These are phyloP conservation scores for Drosophila picticornis DNA, from an alignment of 2,888 invertebrate genomes.

Conservation along the genomic window DNA sequence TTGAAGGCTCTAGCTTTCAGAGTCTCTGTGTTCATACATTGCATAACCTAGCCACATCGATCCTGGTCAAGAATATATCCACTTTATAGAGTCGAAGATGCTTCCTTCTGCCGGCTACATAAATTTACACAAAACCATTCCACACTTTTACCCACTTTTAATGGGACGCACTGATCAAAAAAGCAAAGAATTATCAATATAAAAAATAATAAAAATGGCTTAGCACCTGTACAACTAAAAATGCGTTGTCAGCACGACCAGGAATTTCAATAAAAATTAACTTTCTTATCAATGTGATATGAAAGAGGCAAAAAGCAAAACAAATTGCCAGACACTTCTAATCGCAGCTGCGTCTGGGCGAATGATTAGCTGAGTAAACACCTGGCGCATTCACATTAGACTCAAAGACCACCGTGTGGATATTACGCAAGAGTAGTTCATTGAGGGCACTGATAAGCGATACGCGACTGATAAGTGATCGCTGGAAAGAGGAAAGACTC, in stretches of 20 bases:
- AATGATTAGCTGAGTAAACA: conserved; percentile 37
- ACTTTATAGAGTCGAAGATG: background rate
- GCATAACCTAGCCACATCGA: background rate
- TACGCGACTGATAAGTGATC: conserved; percentile 19
- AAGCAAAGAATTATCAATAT: background rate
- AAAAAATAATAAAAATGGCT: background rate
- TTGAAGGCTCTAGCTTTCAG: background rate
- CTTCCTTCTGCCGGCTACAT: background rate
- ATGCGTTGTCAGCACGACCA: conserved; percentile 10
- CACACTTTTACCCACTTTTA: background rate
- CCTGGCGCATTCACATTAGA: conserved; percentile 34
- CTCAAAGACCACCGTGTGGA: background rate
- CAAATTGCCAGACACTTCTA: conserved; percentile 42
- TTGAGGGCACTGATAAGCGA: conserved; percentile 15
- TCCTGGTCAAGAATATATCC: background rate
- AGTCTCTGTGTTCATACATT: background rate
- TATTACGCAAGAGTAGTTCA: background rate
- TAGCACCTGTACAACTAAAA: background rate
- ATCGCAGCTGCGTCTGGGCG: background rate
- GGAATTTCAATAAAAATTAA: conserved; percentile 6
- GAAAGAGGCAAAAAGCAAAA: conserved; percentile 9
- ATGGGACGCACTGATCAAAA: background rate
- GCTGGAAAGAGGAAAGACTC: conserved; percentile 8
- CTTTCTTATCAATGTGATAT: conserved; percentile 28
- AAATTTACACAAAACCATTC: background rate